phyloP scores from a whole-genome alignment of 2,888 invertebrate species.

The Tetramorium bicarinatum region DNA sequence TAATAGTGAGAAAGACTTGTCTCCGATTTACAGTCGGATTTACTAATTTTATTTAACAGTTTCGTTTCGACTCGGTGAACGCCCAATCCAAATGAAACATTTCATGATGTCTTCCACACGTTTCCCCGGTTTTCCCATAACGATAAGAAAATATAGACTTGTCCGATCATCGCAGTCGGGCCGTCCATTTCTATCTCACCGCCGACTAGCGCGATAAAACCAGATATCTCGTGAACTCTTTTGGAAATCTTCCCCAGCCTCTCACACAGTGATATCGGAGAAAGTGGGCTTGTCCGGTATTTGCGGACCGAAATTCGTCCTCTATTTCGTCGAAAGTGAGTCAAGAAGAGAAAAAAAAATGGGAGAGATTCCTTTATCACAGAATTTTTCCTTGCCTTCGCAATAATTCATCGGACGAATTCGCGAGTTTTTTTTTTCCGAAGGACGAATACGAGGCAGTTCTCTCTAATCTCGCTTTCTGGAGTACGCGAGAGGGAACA shows the following conservation, averaged over 20 bases:
- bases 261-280: not conserved
- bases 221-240: not conserved
- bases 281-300: conserved; percentile 8
- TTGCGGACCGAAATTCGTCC: not conserved
- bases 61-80: not conserved
- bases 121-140: not conserved
- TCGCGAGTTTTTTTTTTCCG: conserved; percentile 13
- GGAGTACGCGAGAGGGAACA: conserved; percentile 41
- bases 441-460: conserved; percentile 51
- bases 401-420: conserved; percentile 46
- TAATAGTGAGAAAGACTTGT: not conserved
- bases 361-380: conserved; percentile 80
- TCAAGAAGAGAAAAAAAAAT: conserved; percentile 48
- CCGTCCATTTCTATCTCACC: not conserved
- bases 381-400: conserved; percentile 72
- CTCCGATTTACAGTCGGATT: not conserved
- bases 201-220: not conserved
- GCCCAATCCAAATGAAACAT: not conserved
- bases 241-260: not conserved
- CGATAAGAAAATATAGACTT: not conserved
- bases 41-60: not conserved
- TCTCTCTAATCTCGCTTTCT: conserved; percentile 11
- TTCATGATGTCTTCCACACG: not conserved
- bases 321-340: conserved; percentile 36
- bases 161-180: not conserved